Evolutionary conservation across 2,888 invertebrate genomes (phyloP), one percentile per base, ranked within the genome.

Genomic region (Plagodis dolabraria): DNA sequence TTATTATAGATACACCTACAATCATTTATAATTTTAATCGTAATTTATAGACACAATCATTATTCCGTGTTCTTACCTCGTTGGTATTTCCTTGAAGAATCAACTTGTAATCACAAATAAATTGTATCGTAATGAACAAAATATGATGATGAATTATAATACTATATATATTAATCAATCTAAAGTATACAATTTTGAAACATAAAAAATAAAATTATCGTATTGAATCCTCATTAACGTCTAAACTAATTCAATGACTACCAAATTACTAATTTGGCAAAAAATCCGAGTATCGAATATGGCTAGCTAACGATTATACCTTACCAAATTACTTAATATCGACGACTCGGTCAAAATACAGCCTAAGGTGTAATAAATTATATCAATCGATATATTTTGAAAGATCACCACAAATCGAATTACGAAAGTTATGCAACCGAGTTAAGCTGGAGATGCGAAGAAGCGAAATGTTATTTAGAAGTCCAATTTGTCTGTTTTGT

Each of bases 191-290:
- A 7, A 9, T 38, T 38, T 38, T 7, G 38, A 38, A 38, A 6
- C 42, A 9, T 42, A 42, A 42, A 42, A 42, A 42, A 5, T n/a
- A 33, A 50, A 47, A 54, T 49, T 11, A 46, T 47, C 46, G 12
- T 33, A 59, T 59, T 33, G 40, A 2, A 53, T 53, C n/a, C 45
- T 58, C 58, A 58, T 58, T 59, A 59, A 11, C 49, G n/a, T 36
- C 40, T 34, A 47, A 50, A 59, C 43, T 44, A 36, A 49, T 46
- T 44, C 45, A 42, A n/a, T n/a, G n/a, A n/a, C n/a, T n/a, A 7
- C 11, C 0, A 51, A 49, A 40, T 34, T 34, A 43, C 33, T 45
- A 58, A 53, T 59, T 50, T 54, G 53, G 44, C 49, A 59, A 58
- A 53, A 58, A 22, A 35, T 12, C n/a, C n/a, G 1, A 35, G 11